Evolutionary conservation across 2,113 vertebrate species (phyloP).

Genomic region (Amazona vittata): DNA sequence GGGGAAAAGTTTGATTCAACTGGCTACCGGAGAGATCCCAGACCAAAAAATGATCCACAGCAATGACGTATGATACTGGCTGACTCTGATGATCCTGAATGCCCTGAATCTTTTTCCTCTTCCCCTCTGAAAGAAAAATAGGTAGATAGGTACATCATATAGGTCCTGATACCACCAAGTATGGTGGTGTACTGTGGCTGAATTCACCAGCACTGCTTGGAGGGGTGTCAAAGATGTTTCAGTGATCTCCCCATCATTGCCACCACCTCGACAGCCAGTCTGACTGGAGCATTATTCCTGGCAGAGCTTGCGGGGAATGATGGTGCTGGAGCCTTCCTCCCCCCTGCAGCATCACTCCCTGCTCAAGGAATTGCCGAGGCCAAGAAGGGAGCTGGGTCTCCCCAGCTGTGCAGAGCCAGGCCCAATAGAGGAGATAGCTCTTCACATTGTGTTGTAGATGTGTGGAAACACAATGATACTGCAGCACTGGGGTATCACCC

Average conservation of each 20-base stretch:
- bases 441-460: neutral
- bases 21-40: neutral
- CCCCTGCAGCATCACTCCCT: neutral
- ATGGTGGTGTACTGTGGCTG: neutral
- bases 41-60: neutral
- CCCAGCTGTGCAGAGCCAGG: neutral
- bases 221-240: neutral
- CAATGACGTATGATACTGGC: neutral
- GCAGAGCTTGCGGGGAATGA: neutral
- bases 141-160: neutral
- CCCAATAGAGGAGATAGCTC: neutral
- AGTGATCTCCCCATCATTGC: neutral
- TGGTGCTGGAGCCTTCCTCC: neutral
- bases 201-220: neutral
- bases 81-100: neutral
- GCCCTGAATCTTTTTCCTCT: neutral
- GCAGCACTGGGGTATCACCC: neutral
- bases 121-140: neutral
- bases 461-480: neutral
- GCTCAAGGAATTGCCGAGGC: neutral
- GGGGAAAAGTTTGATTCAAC: neutral
- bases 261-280: accelerated
- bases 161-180: neutral
- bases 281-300: neutral
- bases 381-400: neutral